These are phyloP conservation scores for Heliothis subflexa DNA, from an alignment of 1,140 invertebrate genomes.

Conservation along the genomic window DNA sequence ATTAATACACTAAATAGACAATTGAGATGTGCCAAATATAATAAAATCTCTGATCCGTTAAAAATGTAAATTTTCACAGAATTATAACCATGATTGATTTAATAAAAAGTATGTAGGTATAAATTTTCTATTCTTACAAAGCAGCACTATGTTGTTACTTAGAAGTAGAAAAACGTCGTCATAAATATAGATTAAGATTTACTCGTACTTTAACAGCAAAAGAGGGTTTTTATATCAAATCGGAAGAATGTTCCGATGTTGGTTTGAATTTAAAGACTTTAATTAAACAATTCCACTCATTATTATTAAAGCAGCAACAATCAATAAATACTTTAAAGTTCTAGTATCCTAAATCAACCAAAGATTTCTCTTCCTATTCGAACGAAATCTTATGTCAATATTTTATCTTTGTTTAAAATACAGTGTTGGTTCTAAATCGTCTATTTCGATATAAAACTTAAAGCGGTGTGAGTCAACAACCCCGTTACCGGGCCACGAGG, in stretches of 20 bases:
- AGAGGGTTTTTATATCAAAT: too few species aligned
- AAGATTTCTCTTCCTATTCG: background rate
- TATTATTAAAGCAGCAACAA: slow-evolving; percentile 3
- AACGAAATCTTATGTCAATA: slow-evolving; percentile 12
- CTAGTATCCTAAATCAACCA: slow-evolving; percentile 20
- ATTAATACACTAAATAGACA: background rate
- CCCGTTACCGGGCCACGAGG: background rate
- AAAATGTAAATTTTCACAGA: too few species aligned
- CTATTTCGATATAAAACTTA: slow-evolving; percentile 30
- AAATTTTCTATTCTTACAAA: too few species aligned
- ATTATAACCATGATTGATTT: too few species aligned
- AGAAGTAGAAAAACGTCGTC: background rate
- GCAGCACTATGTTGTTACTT: too few species aligned
- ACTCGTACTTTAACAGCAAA: too few species aligned
- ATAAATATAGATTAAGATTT: background rate
- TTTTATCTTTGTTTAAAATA: slow-evolving; percentile 28
- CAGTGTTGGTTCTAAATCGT: slow-evolving; percentile 23
- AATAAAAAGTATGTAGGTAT: too few species aligned
- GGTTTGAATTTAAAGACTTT: too few species aligned
- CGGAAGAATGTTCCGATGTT: too few species aligned
- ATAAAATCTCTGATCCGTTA: too few species aligned
- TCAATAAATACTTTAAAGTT: slow-evolving; percentile 5
- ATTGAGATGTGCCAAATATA: background rate
- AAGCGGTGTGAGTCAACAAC: slow-evolving; percentile 32
- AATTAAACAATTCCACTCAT: background rate